These are phyloP conservation scores for Tetragnatha montana DNA, from an alignment of 2,888 invertebrate species.

Conservation along the genomic window DNA sequence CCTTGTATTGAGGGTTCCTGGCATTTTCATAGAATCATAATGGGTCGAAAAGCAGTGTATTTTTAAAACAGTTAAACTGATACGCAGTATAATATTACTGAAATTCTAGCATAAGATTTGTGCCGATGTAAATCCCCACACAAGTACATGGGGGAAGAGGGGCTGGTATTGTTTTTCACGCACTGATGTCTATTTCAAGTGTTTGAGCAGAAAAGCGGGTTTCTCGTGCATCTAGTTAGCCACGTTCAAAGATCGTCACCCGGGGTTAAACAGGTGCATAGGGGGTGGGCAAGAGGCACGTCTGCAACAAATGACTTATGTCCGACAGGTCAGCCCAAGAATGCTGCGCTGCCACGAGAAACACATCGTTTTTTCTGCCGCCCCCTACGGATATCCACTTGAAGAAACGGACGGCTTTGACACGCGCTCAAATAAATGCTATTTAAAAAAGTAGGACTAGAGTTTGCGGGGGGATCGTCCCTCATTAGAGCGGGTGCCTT, in stretches of 20 bases:
- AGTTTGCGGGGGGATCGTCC: no score
- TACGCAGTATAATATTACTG: no score
- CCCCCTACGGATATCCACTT: constrained; percentile 20
- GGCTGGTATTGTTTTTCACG: no score
- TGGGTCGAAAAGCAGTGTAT: no score
- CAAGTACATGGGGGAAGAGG: no score
- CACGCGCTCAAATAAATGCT: not conserved
- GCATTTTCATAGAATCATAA: no score
- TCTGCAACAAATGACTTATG: constrained; percentile 61
- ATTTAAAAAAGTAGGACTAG: not conserved
- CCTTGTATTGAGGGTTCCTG: no score
- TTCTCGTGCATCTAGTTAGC: constrained; percentile 45
- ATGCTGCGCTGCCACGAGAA: constrained; percentile 50
- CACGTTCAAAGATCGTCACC: constrained; percentile 66
- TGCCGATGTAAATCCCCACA: no score
- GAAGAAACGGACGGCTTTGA: constrained; percentile 43
- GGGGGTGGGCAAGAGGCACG: constrained; percentile 27
- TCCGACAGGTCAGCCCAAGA: constrained; percentile 38
- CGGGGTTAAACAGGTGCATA: constrained; percentile 58
- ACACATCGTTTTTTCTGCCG: constrained; percentile 15
- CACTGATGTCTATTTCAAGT: not conserved
- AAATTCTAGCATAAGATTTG: no score
- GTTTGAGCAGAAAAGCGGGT: not conserved
- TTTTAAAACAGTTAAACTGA: no score
- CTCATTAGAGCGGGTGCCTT: no score